Base-by-base conservation (phyloP, 2,113 vertebrate genomes). In the Sigmodon hispidus region DNA sequence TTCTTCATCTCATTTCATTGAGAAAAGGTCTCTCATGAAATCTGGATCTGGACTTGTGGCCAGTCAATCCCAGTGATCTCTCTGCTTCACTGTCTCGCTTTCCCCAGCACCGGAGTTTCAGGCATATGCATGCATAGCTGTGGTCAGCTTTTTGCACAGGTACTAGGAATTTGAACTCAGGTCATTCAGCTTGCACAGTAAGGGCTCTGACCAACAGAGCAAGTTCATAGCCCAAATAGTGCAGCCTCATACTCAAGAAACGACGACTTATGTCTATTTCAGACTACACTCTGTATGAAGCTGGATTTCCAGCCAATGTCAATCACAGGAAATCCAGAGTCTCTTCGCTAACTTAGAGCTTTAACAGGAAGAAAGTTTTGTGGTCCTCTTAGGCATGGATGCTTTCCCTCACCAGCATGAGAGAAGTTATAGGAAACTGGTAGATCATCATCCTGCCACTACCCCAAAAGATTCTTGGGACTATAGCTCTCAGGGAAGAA, bases 161-260 rank as follows among this genome's bases (percentile, higher is more conserved):
- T 65, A 29, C 59, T 21, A 12, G 59, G 40, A 26, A 48, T 84
- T 84, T 31, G 15, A 84, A 63, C 59, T 63, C 26, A 11, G 59
- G 59, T 63, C 81, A 31, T 57, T 31, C 11, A 19, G 8, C 40
- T 63, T 63, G 40, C 43, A 12, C 40, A 84, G 57, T 26, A 84
- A 43, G 40, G 43, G 26, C 15, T 84, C 59, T 84, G 29, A 45
- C 26, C 24, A 45, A 63, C 57, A 84, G 81, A 84, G 40, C 57
- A 8, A 5, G n/a, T 17, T 43, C n/a, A 43, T 57, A 63, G 57
- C 13, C 57, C 77, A 87, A 48, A 45, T 52, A 92, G 73, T 86
- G 29, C 55, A 73, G 80, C 43, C 40, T 92, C 65, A 89, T 94
- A 65, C 0, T 26, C 29, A 96, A 95, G 89, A 93, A 45, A 45